Evolutionary conservation across 2,113 vertebrate species (phyloP).

Genomic region (Neodontobutis hainanensis): DNA sequence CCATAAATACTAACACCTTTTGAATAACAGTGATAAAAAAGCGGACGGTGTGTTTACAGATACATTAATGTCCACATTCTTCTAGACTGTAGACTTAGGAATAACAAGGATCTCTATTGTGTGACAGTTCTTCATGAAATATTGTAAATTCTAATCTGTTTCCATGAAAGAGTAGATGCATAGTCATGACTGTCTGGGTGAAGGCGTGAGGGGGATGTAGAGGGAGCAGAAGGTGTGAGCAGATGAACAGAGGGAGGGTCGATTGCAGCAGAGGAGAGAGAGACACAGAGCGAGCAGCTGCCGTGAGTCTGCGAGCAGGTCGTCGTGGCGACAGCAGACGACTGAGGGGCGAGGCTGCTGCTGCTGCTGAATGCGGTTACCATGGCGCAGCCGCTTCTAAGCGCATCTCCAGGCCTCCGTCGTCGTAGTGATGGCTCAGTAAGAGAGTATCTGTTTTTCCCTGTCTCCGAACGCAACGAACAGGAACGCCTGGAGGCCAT

Average conservation of each 20-base stretch:
- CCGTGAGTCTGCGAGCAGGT: conserved; percentile 21
- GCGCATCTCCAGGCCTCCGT: conserved; percentile 69
- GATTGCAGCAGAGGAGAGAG: not conserved
- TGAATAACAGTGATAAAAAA: too few relatives aligned
- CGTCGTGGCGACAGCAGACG: conserved; percentile 17
- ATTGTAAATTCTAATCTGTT: too few relatives aligned
- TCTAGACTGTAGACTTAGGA: too few relatives aligned
- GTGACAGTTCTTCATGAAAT: too few relatives aligned
- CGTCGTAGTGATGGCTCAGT: conserved; percentile 82
- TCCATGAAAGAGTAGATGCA: too few relatives aligned
- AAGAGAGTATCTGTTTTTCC: conserved; percentile 82
- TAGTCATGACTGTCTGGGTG: too few relatives aligned
- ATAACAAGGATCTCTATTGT: too few relatives aligned
- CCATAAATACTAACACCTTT: too few relatives aligned
- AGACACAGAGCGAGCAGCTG: conserved; percentile 30
- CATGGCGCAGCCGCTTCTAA: conserved; percentile 77
- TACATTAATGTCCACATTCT: too few relatives aligned
- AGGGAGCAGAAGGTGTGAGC: conserved; percentile 37
- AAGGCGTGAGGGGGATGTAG: not conserved
- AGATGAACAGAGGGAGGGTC: conserved; percentile 17
- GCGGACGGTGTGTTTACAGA: too few relatives aligned
- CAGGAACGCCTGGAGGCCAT: conserved; percentile 95
- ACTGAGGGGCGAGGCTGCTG: conserved; percentile 58
- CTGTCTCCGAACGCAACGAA: conserved; percentile 81
- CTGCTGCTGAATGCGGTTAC: conserved; percentile 54